phyloP scores from a whole-genome alignment of 2,888 invertebrate genomes.

The Dendrolimus pini region DNA sequence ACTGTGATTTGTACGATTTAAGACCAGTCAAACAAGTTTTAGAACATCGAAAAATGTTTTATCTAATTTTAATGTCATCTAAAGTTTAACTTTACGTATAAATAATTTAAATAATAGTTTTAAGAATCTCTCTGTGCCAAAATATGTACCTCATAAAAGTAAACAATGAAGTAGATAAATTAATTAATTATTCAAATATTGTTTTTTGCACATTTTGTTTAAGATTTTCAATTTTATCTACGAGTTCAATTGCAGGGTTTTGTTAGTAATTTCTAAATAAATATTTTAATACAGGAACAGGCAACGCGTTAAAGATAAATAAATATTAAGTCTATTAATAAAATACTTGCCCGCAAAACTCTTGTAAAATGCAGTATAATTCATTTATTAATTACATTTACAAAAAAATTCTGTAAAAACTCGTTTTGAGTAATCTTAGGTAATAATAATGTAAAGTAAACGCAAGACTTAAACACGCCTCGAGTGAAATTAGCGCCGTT shows the following conservation, averaged over 20 bases:
- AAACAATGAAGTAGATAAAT: slow-evolving; percentile 69
- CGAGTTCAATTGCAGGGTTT: slow-evolving; percentile 7
- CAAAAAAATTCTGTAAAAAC: too few relatives aligned
- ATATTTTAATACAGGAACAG: neutral
- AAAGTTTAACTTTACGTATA: slow-evolving; percentile 48
- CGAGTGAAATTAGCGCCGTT: too few relatives aligned
- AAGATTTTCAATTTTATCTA: slow-evolving; percentile 23
- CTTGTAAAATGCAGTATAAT: neutral
- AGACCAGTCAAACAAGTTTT: slow-evolving; percentile 75
- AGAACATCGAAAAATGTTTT: slow-evolving; percentile 74
- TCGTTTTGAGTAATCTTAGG: too few relatives aligned
- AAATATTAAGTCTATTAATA: neutral
- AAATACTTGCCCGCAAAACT: slow-evolving; percentile 3
- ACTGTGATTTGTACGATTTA: slow-evolving; percentile 74
- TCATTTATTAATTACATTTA: neutral
- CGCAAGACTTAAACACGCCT: too few relatives aligned
- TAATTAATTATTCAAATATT: slow-evolving; percentile 46
- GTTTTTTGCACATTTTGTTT: slow-evolving; percentile 53
- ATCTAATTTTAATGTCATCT: slow-evolving; percentile 58
- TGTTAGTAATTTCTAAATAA: neutral
- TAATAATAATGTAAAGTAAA: too few relatives aligned
- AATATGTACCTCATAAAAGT: slow-evolving; percentile 86
- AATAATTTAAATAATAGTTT: slow-evolving; percentile 56
- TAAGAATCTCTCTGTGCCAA: slow-evolving; percentile 86
- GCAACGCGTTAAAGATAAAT: neutral